These are phyloP conservation scores for Ischnura elegans DNA, from an alignment of 2,888 invertebrate genomes.

Conservation along the genomic window DNA sequence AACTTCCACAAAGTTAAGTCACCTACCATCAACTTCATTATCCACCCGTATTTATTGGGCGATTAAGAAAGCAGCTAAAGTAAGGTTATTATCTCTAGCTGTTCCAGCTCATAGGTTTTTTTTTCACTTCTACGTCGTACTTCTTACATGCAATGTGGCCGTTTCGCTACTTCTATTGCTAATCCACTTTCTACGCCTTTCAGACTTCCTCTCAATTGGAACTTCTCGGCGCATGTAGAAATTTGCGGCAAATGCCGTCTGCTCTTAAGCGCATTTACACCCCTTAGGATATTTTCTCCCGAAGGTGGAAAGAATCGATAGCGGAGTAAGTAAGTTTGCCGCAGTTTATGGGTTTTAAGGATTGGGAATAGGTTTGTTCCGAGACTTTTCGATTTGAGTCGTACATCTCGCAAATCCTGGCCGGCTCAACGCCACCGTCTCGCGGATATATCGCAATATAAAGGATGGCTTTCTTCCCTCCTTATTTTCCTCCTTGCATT, in stretches of 20 bases:
- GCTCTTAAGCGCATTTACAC: slow-evolving; percentile 7
- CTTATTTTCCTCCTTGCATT: background rate
- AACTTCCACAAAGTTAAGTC: too few relatives aligned
- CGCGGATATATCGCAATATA: slow-evolving; percentile 3
- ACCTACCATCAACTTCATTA: too few relatives aligned
- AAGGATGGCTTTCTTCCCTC: background rate
- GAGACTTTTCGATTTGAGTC: background rate
- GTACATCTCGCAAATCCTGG: background rate
- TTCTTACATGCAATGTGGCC: too few relatives aligned
- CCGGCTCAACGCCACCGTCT: background rate
- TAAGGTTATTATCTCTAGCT: background rate
- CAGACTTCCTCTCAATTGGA: background rate
- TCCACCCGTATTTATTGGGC: too few relatives aligned
- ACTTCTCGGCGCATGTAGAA: slow-evolving; percentile 6
- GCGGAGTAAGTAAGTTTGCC: background rate
- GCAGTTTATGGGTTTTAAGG: slow-evolving; percentile 1
- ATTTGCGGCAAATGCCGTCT: background rate
- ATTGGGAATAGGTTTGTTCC: background rate
- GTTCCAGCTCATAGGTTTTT: background rate
- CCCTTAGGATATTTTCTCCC: background rate
- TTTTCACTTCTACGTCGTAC: too few relatives aligned
- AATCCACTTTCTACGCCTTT: background rate
- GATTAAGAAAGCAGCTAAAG: too few relatives aligned
- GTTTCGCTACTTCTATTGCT: too few relatives aligned
- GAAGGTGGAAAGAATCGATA: background rate